Conservation (phyloP, 2,113 vertebrate species). For the Lepus europaeus region DNA sequence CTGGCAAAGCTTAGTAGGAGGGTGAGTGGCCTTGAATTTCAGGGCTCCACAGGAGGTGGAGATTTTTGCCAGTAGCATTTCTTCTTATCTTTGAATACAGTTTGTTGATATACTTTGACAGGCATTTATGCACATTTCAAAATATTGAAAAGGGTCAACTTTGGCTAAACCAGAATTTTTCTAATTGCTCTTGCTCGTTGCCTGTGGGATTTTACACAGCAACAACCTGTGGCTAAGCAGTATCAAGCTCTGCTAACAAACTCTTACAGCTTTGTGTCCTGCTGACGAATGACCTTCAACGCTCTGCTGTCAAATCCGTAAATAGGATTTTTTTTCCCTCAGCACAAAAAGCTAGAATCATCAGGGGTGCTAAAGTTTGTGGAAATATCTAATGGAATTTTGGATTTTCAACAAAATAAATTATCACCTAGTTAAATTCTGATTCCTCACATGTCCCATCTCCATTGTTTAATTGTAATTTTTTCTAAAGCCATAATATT, state of each 20-base stretch:
- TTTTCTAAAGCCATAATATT: conserved; percentile 47
- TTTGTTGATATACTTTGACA: conserved; percentile 43
- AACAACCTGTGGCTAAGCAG: neutral
- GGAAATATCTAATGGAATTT: conserved; percentile 55
- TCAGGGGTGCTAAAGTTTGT: conserved; percentile 61
- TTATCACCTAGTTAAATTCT: conserved; percentile 22
- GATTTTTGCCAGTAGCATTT: neutral
- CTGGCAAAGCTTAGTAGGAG: conserved; percentile 3
- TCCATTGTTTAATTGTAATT: neutral
- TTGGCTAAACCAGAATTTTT: conserved; percentile 44
- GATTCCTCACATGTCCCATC: neutral
- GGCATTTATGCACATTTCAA: conserved; percentile 40
- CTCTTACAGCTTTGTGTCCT: conserved; percentile 38
- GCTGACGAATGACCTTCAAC: conserved; percentile 67
- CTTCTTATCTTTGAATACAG: conserved; percentile 33
- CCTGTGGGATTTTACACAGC: conserved; percentile 27
- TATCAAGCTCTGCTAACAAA: conserved; percentile 28
- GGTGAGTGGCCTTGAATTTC: neutral
- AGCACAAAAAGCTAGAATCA: neutral
- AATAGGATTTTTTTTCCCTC: neutral
- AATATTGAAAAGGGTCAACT: conserved; percentile 57
- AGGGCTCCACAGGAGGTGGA: neutral
- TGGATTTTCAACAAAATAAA: conserved; percentile 64
- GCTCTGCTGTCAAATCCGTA: conserved; percentile 13
- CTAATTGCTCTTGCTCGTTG: conserved; percentile 53